phyloP scores from a whole-genome alignment of 1,140 invertebrate species.

The Bombus consobrinus region DNA sequence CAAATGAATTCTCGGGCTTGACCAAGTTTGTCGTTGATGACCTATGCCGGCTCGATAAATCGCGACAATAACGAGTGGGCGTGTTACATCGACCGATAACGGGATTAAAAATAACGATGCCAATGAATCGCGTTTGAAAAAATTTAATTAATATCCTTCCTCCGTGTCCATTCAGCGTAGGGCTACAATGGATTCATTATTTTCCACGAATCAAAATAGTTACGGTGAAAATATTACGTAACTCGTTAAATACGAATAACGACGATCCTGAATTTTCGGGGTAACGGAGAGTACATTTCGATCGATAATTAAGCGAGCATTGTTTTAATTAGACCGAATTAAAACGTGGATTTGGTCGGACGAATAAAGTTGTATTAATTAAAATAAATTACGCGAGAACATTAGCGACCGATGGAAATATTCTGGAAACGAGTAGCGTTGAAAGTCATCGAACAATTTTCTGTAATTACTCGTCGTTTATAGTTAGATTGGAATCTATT shows the following conservation, averaged over 20 bases:
- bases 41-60: conserved; percentile 9
- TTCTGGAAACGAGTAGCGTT: background rate
- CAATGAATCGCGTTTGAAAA: conserved; percentile 9
- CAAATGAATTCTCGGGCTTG: conserved; percentile 32
- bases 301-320: background rate
- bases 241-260: background rate
- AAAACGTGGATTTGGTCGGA: background rate
- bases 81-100: background rate
- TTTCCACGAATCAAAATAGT: background rate
- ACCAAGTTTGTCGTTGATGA: conserved; percentile 22
- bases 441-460: background rate
- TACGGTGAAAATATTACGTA: background rate
- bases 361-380: background rate
- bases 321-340: conserved; percentile 11
- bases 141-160: conserved; percentile 33
- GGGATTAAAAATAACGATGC: conserved; percentile 34
- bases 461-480: conserved; percentile 9
- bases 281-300: background rate
- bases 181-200: background rate
- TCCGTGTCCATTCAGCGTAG: background rate
- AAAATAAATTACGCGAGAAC: background rate
- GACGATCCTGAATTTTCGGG: background rate
- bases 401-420: no score
- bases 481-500: background rate
- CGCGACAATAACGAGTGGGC: conserved; percentile 8